These are phyloP conservation scores for Ectobius pallidus DNA, from an alignment of 2,888 invertebrate genomes.

Conservation along the genomic window DNA sequence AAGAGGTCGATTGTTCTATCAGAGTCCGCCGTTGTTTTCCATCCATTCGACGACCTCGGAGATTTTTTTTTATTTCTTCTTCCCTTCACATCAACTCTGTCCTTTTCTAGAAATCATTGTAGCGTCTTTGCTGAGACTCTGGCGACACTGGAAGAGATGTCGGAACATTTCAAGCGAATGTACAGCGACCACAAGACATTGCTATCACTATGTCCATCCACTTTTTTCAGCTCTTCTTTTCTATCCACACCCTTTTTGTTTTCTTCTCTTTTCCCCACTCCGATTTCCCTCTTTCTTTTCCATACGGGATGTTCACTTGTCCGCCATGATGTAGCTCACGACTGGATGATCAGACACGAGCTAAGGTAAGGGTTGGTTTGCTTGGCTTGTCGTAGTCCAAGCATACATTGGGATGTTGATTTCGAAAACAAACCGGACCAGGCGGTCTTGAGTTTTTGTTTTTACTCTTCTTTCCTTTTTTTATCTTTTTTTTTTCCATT, in stretches of 20 bases:
- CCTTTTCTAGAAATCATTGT: slow-evolving; percentile 19
- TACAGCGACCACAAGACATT: neutral
- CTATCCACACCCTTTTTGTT: neutral
- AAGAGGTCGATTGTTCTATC: slow-evolving; percentile 22
- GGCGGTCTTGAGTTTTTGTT: neutral
- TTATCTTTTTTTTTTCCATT: neutral
- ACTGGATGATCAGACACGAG: slow-evolving; percentile 41
- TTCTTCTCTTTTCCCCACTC: neutral
- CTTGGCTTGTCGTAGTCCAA: neutral
- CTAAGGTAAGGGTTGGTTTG: slow-evolving; percentile 13
- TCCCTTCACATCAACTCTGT: neutral
- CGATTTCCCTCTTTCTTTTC: neutral
- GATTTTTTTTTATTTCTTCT: neutral
- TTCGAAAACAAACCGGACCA: slow-evolving; percentile 1
- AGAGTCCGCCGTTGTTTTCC: neutral
- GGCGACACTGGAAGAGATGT: slow-evolving; percentile 9
- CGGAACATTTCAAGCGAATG: neutral
- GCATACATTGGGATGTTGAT: neutral
- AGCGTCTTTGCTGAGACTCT: neutral
- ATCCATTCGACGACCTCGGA: neutral
- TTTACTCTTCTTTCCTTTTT: neutral
- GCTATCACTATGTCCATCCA: slow-evolving; percentile 19
- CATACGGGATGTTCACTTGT: slow-evolving; percentile 22
- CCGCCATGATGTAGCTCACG: slow-evolving; percentile 43
- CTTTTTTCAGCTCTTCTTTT: neutral